Evolutionary conservation across 1,140 invertebrate species (phyloP).

Genomic region (Polyergus mexicanus): DNA sequence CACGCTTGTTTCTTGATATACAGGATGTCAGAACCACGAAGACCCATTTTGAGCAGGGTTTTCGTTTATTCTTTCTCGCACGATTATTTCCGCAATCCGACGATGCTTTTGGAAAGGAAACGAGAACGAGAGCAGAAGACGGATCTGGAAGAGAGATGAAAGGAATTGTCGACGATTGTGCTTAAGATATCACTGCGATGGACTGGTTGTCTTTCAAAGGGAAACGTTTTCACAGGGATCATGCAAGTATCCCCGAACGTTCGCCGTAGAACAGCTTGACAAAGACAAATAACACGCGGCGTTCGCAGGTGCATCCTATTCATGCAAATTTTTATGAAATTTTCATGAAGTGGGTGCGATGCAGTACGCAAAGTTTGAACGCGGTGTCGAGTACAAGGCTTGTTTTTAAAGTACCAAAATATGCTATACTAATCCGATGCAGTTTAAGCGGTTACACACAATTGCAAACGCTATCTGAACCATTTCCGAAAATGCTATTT

Average conservation of each 20-base stretch:
- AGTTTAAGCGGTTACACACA: constrained; percentile 43
- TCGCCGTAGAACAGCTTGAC: constrained; percentile 32
- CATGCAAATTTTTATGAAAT: constrained; percentile 63
- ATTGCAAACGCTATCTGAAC: constrained; percentile 35
- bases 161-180: constrained; percentile 33
- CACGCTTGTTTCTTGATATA: constrained; percentile 19
- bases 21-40: constrained; percentile 21
- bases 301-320: constrained; percentile 45
- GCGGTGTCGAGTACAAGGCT: constrained; percentile 17
- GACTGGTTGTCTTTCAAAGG: constrained; percentile 17
- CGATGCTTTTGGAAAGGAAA: background rate
- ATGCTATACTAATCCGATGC: constrained; percentile 37
- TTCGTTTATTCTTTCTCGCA: background rate
- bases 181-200: constrained; percentile 50
- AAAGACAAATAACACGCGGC: constrained; percentile 59
- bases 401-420: constrained; percentile 24
- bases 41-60: background rate
- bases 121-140: background rate
- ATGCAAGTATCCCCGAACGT: constrained; percentile 2
- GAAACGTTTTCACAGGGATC: constrained; percentile 2
- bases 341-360: constrained; percentile 39
- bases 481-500: constrained; percentile 51
- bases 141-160: constrained; percentile 15
- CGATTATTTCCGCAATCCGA: constrained; percentile 10
- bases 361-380: constrained; percentile 27